A percentile compares a stretch with the other conserved stretches of the same genome.
Evolutionary conservation across 2,888 invertebrate genomes (phyloP).

Genomic region (Osmoderma eremita): DNA sequence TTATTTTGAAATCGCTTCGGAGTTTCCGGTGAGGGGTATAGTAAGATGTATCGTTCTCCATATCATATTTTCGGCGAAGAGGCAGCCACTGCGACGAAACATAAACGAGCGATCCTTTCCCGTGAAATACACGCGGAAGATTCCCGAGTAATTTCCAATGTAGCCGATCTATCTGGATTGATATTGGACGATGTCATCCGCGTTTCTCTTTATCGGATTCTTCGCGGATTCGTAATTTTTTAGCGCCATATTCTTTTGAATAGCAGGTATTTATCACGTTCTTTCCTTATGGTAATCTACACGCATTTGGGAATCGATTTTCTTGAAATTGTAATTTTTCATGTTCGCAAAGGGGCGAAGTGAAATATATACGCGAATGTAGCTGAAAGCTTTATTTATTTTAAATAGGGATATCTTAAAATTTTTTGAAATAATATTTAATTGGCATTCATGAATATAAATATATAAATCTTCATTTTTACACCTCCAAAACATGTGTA

Average conservation of each 20-base stretch:
- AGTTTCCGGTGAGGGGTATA: constrained; percentile 8
- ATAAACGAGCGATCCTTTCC: constrained; percentile 14
- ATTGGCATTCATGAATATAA: too few relatives aligned
- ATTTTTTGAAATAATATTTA: too few relatives aligned
- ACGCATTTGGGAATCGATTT: not conserved
- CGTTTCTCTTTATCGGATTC: constrained; percentile 16
- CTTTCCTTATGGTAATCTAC: constrained; percentile 1
- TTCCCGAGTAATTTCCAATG: constrained; percentile 32
- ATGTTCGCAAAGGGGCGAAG: too few relatives aligned
- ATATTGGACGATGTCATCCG: constrained; percentile 31
- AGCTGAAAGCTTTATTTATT: too few relatives aligned
- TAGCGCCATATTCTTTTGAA: constrained; percentile 17
- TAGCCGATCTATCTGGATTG: constrained; percentile 26
- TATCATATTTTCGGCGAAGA: constrained; percentile 30
- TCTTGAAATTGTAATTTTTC: too few relatives aligned
- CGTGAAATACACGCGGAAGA: constrained; percentile 28
- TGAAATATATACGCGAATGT: too few relatives aligned
- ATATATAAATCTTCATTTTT: too few relatives aligned
- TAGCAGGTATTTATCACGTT: constrained; percentile 20
- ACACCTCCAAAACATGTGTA: too few relatives aligned
- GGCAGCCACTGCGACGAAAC: constrained; percentile 2
- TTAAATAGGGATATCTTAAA: too few relatives aligned
- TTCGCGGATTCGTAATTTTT: constrained; percentile 36
- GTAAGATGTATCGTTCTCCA: constrained; percentile 30
- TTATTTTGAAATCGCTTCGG: constrained; percentile 25